Evolutionary conservation across 1,140 invertebrate species (phyloP).

Genomic region (Euwallacea fornicatus): DNA sequence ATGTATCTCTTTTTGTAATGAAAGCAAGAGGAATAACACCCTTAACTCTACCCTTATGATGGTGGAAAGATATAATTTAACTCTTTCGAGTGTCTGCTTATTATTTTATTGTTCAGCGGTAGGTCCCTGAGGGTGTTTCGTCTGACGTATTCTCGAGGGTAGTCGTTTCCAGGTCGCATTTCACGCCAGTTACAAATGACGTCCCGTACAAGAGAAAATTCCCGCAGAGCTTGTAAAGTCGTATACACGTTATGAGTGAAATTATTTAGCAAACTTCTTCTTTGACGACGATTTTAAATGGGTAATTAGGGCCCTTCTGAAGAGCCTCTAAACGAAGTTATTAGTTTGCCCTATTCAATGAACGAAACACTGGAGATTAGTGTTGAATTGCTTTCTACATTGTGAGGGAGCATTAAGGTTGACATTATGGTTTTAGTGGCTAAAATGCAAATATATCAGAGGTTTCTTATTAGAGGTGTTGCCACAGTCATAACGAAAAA

Average conservation of each 20-base stretch:
- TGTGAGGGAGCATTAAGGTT: too few relatives aligned
- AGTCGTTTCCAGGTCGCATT: constrained; percentile 22
- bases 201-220: constrained; percentile 20
- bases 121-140: constrained; percentile 17
- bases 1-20: not conserved
- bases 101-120: constrained; percentile 26
- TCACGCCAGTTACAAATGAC: constrained; percentile 22
- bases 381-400: too few relatives aligned
- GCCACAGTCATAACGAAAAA: too few relatives aligned
- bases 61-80: constrained; percentile 14
- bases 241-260: constrained; percentile 14
- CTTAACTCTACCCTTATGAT: not conserved
- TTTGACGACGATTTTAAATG: constrained; percentile 22
- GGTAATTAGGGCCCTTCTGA: not conserved
- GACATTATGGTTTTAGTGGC: too few relatives aligned
- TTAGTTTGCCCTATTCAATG: too few relatives aligned
- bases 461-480: too few relatives aligned
- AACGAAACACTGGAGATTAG: too few relatives aligned
- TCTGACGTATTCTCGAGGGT: constrained; percentile 15
- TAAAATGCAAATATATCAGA: too few relatives aligned
- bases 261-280: constrained; percentile 23
- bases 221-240: constrained; percentile 20
- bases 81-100: constrained; percentile 25
- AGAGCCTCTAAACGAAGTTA: not conserved
- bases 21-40: not conserved